These are phyloP conservation scores for Lampropteryx suffumata DNA, from an alignment of 2,888 invertebrate genomes.

Conservation along the genomic window DNA sequence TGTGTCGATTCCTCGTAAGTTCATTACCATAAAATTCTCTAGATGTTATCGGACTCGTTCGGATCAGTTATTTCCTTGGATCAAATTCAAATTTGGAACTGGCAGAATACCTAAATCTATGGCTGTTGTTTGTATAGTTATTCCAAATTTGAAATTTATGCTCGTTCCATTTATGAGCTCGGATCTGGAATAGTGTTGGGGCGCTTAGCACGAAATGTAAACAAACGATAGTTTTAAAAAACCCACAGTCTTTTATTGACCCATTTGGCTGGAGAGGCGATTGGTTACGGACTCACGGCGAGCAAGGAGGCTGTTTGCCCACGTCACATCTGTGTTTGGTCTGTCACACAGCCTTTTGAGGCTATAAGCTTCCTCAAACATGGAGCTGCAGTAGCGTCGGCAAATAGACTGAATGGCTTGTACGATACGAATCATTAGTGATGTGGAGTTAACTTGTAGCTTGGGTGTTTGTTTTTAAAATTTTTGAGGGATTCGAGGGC, in stretches of 20 bases:
- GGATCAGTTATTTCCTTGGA: constrained; percentile 20
- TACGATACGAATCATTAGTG: constrained; percentile 56
- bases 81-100: constrained; percentile 23
- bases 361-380: constrained; percentile 69
- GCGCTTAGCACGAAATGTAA: constrained; percentile 42
- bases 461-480: constrained; percentile 20
- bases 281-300: constrained; percentile 55
- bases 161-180: constrained; percentile 38
- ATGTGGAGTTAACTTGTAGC: constrained; percentile 28
- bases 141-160: constrained; percentile 28
- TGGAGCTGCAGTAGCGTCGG: constrained; percentile 58
- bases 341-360: constrained; percentile 72
- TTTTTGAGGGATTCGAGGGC: constrained; percentile 2
- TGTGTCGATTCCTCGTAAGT: constrained; percentile 26
- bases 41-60: constrained; percentile 22
- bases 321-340: constrained; percentile 77
- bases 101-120: constrained; percentile 19
- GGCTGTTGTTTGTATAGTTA: constrained; percentile 8
- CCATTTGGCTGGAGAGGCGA: constrained; percentile 55
- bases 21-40: constrained; percentile 29
- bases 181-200: constrained; percentile 47
- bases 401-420: constrained; percentile 55
- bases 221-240: constrained; percentile 55
- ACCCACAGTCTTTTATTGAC: constrained; percentile 62
- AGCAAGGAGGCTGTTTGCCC: constrained; percentile 59